Base-by-base conservation (phyloP, 2,113 vertebrate species). In the Vireo altiloquus region DNA sequence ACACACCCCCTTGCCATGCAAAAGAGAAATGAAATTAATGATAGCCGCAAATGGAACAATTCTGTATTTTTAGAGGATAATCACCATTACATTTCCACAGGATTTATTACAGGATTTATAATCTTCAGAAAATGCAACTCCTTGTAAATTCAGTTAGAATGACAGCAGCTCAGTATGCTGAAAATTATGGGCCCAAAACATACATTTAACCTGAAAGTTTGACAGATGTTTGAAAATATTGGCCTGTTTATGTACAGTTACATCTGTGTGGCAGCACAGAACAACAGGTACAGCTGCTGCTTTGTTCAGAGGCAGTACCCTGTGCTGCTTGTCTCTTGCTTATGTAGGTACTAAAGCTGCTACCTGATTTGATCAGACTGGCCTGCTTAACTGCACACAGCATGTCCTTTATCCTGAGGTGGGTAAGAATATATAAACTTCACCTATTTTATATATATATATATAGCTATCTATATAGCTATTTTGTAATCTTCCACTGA, bases 1-100 rank as follows among this genome's bases (percentile, higher is more conserved):
- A 8, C 1, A 30, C 4, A 4, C 5, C 5, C 8, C 19, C 3
- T 8, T 17, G n/a, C 7, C 33, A 50, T 0, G 1, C 1, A 74
- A 57, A 82, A 90, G 30, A 77, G 33, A 82, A 75, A 75, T 13
- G 54, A 64, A 92, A 71, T 7, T 3, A 77, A 35, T 33, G 23
- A 83, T 2, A 54, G 82, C 25, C 35, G 10, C 68, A 86, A 74
- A 89, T 1, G 0, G 6, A 92, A 77, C 47, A 78, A 35, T 50
- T 50, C 39, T 21, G 13, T n/a, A 42, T 65, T 66, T n/a, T 57
- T 42, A 33, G 61, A 57, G n/a, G 31, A 75, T 61, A 72, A 87
- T 35, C n/a, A 21, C 30, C 47, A 37, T 27, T 59, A 27, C 11
- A 28, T 47, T 79, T 91, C 42, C 24, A 78, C 1, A 2, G 49